These are phyloP conservation scores for Chirona hameri DNA, from an alignment of 2,888 invertebrate species.

Conservation along the genomic window DNA sequence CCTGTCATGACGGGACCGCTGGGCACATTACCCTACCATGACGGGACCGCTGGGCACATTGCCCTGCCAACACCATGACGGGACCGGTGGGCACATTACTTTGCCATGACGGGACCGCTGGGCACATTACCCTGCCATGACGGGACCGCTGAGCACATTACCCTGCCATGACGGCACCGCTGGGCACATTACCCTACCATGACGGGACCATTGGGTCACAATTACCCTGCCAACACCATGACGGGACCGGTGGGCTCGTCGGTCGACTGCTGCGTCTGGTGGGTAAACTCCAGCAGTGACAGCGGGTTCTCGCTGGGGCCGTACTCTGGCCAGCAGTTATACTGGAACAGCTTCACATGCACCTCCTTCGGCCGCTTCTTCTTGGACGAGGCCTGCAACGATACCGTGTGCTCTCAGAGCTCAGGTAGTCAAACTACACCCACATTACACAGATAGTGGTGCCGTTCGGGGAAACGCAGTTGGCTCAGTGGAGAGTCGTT, in stretches of 20 bases:
- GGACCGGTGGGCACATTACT: no score
- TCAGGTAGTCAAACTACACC: background rate
- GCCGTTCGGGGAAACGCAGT: background rate
- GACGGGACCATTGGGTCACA: no score
- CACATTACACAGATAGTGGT: background rate
- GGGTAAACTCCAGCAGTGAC: constrained; percentile 88
- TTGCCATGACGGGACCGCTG: no score
- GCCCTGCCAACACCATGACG: no score
- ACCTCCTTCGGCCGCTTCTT: background rate
- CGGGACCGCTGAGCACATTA: no score
- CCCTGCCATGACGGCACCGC: no score
- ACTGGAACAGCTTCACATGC: constrained; percentile 82
- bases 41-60: no score
- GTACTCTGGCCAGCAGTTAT: constrained; percentile 98
- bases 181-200: no score
- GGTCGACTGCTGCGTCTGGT: background rate
- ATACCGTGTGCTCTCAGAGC: background rate
- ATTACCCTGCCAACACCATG: background rate
- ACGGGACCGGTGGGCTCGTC: background rate
- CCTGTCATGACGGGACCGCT: no score
- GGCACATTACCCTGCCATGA: no score
- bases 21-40: no score
- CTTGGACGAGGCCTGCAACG: background rate
- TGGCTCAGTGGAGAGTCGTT: background rate
- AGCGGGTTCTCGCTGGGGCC: constrained; percentile 90